These are phyloP conservation scores for Murina feae DNA, from an alignment of 2,113 vertebrate species.

Conservation along the genomic window DNA sequence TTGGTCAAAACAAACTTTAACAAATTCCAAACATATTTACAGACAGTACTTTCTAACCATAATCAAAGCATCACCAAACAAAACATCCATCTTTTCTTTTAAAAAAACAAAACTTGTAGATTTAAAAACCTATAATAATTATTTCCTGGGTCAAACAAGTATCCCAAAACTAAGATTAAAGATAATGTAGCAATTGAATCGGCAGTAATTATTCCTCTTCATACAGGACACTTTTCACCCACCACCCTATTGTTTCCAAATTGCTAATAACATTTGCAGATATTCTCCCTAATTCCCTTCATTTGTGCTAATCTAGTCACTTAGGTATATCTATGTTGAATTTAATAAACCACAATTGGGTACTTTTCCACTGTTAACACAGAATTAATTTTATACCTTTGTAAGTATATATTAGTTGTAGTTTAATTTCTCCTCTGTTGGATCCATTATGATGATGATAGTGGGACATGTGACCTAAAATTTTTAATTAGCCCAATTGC, in stretches of 20 bases:
- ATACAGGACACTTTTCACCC: background rate
- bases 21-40: background rate
- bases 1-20: background rate
- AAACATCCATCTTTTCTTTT: background rate
- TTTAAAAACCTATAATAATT: background rate
- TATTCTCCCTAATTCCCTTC: conserved; percentile 64
- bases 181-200: conserved; percentile 43
- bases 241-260: conserved; percentile 52
- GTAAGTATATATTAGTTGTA: conserved; percentile 57
- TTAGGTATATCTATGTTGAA: conserved; percentile 56
- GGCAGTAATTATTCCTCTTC: background rate
- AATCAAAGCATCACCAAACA: background rate
- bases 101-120: background rate
- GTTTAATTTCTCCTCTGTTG: conserved; percentile 55
- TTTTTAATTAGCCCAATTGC: background rate
- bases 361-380: conserved; percentile 55
- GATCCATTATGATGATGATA: conserved; percentile 21
- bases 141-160: background rate
- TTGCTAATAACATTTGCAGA: conserved; percentile 60
- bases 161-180: conserved; percentile 27
- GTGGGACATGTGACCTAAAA: background rate
- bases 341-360: conserved; percentile 45
- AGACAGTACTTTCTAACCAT: background rate
- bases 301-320: conserved; percentile 57
- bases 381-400: conserved; percentile 66